These are phyloP conservation scores for Drosophila lowei DNA, from an alignment of 1,140 invertebrate species.

Conservation along the genomic window DNA sequence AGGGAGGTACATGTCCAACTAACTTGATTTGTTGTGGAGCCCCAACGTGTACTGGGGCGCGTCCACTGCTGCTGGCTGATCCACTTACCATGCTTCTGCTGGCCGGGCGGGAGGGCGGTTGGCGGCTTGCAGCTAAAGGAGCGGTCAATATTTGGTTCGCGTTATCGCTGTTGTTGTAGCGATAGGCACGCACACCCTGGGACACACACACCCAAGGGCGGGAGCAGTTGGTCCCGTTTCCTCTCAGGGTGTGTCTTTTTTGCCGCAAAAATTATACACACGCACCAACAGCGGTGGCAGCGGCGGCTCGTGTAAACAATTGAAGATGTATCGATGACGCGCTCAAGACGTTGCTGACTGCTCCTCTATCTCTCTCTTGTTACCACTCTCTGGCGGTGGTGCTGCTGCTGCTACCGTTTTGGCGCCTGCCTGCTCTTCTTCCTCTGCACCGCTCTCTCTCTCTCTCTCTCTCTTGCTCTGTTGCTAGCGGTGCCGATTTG, in stretches of 20 bases:
- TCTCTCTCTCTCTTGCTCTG: conserved; percentile 35
- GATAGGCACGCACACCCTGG: too few relatives aligned
- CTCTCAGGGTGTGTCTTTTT: conserved; percentile 18
- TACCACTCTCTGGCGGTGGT: conserved; percentile 1
- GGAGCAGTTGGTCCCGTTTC: not conserved
- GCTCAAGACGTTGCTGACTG: conserved; percentile 15
- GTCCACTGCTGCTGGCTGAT: conserved; percentile 7
- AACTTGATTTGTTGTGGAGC: conserved; percentile 22
- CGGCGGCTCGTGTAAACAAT: conserved; percentile 39
- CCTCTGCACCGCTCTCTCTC: conserved; percentile 5
- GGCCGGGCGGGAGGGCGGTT: conserved; percentile 7
- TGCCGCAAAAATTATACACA: conserved; percentile 23
- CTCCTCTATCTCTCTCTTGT: conserved; percentile 11
- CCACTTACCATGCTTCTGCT: conserved; percentile 45
- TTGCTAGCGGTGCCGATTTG: conserved; percentile 72
- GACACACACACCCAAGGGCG: too few relatives aligned
- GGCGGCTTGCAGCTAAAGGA: too few relatives aligned
- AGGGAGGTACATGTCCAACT: conserved; percentile 15
- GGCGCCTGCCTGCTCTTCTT: conserved; percentile 7
- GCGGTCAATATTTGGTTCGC: too few relatives aligned
- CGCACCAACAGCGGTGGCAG: not conserved
- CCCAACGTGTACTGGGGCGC: too few relatives aligned
- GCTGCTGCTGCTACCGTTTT: conserved; percentile 27
- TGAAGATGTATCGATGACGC: conserved; percentile 37
- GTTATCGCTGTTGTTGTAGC: too few relatives aligned